Evolutionary conservation across 1,140 invertebrate species (phyloP), one percentile per base, ranked within the genome.

Genomic region (Eumaeus atala): DNA sequence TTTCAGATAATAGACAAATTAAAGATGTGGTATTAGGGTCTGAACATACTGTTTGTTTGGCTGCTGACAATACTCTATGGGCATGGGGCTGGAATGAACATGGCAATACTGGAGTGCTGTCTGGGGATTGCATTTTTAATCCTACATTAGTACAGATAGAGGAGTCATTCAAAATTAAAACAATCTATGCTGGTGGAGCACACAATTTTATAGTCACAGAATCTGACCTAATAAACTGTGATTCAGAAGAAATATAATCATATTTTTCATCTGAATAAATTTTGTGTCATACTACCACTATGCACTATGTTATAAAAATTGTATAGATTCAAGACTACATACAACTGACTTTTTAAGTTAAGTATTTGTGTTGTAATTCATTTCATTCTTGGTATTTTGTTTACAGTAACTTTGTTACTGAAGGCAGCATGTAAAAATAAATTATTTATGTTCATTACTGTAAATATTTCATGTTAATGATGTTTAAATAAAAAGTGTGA

Each of bases 71-170:
- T 14, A 80, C 87, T 42, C 65, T 95, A 2, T 91, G 91, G 56
- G 91, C 91, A n/a, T 96, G 95, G 95, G 95, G 95, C 6, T 97
- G 95, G 95, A 96, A 96, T 86, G 95, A 97, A 66, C 95, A 97
- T 86, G 93, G 93, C 17, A 95, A 95, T 70, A 96, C 95, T 77
- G 95, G 95, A 58, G 93, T 91, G 60, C 91, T 91, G 36, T 79
- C 88, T 48, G 90, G 88, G 16, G 87, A 90, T 17, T 90, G 94
- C 77, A 84, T 94, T 37, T 77, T 81, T 40, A 18, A 16, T 12
- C 84, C 84, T 12, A 77, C 70, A 12, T 51, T 70, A 54, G 70
- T 87, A 33, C 66, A 61, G 55, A 53, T 80, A 51, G 61, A 74
- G n/a, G 56, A 60, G 21, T 53, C 61, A 11, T 35, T 50, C 9